Conservation (phyloP, 2,113 vertebrate genomes). For the Prietella phreatophila region DNA sequence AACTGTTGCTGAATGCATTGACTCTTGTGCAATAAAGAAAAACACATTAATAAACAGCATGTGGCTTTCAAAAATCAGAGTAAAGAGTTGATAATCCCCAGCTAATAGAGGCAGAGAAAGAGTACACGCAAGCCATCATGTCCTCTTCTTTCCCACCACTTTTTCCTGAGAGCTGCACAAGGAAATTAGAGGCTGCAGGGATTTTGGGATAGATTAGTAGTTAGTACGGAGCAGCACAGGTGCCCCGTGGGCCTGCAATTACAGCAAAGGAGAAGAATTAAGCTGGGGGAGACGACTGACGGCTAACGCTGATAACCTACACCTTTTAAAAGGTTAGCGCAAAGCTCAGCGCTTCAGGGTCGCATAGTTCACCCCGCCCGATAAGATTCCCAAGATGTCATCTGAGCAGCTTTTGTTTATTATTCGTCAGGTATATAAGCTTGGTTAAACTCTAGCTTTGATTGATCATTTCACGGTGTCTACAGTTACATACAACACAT, state of each 20-base stretch:
- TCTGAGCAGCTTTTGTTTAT: neutral
- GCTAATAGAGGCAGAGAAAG: conserved; percentile 13
- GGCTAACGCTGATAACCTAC: conserved; percentile 66
- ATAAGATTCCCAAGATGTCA: neutral
- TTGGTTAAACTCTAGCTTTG: neutral
- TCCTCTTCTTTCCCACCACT: conserved; percentile 25
- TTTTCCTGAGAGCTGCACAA: conserved; percentile 30
- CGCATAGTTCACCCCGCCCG: conserved; percentile 17
- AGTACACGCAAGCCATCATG: neutral
- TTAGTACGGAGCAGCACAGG: conserved; percentile 25
- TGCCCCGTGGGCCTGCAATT: conserved; percentile 50
- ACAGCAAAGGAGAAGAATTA: conserved; percentile 3
- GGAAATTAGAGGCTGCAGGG: conserved; percentile 42
- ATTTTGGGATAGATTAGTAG: conserved; percentile 45
- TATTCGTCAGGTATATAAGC: neutral
- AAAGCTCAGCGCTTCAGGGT: conserved; percentile 11
- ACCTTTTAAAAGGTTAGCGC: conserved; percentile 30
- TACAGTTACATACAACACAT: neutral
- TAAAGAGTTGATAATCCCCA: conserved; percentile 17
- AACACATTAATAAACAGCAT: neutral
- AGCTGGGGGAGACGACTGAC: conserved; percentile 51
- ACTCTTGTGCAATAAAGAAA: neutral
- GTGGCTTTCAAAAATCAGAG: neutral
- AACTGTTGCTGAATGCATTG: neutral
- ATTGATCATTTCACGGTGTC: neutral